Evolutionary conservation across 1,140 invertebrate species (phyloP), one percentile per base, ranked within the genome.

Genomic region (Plutomurus gul): DNA sequence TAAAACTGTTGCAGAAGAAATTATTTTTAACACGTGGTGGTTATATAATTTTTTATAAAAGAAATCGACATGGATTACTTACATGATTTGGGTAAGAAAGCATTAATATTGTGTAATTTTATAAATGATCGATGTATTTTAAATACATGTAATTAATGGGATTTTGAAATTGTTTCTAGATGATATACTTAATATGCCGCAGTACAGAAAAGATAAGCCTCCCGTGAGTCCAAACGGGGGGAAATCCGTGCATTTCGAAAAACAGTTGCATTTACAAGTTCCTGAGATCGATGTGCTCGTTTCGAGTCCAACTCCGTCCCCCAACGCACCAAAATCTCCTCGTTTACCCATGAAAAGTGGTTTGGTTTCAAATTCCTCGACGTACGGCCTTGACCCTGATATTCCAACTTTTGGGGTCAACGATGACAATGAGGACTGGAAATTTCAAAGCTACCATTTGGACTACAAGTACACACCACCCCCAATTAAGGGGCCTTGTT

Each of bases 361-460:
- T 30, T 47, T 74, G 72, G 20, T 18, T 16, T 43, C 36, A 25
- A 49, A 47, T 46, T 43, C 36, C 16, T 47, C 27, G 18, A 46
- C 72, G 10, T 33, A 27, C 18, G 72, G 72, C 46, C 39, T 74
- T 36, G 39, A 30, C 36, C 70, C 49, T 47, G 78, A 56, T 33
- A 8, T 71, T 36, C 79, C 79, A 3, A 37, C 60, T 71, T 80
- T 79, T 46, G 39, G 76, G 1, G 56, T 82, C 65, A 82, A 82
- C 56, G 82, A 82, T 51, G 73, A 49, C 7, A 80, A 81, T 71
- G 79, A 82, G 39, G 56, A 82, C 56, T 75, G 36, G 46, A 80
- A 82, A 37, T 82, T 82, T 46, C 73, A 81, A 39, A 82, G 81
- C 11, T 84, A 84, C 33, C 83, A 84, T 65, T 81, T 84, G 83